Evolutionary conservation across 2,888 invertebrate species (phyloP), one percentile per base, ranked within the genome.

Genomic region (Calliphora vomitoria): DNA sequence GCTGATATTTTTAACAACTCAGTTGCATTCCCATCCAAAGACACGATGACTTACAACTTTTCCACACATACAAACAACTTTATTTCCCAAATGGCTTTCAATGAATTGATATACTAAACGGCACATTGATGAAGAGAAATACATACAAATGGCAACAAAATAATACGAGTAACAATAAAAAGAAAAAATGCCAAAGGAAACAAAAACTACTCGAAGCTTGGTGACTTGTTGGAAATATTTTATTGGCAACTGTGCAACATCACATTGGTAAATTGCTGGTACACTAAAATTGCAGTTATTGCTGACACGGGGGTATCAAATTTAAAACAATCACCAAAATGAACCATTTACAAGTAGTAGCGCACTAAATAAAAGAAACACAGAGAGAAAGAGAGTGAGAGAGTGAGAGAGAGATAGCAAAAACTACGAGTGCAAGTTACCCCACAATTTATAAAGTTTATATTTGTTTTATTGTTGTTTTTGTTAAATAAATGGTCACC

Each of bases 221-320:
- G 81, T 66, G 74, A 80, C 11, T 85, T 64, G 72, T 58, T 74
- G 55, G 53, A 47, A 75, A 71, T 53, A 58, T 69, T 88, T 79
- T 74, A 82, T 82, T 86, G 82, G 82, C 79, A 86, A 55, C 50
- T 44, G 11, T 71, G 62, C 35, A 82, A 25, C 69, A 71, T 31
- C 60, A 89, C 89, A 89, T 89, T 82, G 83, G 88, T 90, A 92
- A 90, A 91, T 91, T 91, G 90, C 90, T 90, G 90, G 89, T 89
- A 90, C 90, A 90, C 69, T 91, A 89, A 90, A 91, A 90, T 89
- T 90, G 90, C 90, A 91, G 89, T 91, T 90, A 91, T 89, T 91
- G 90, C 85, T 81, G 87, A 87, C 89, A 85, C 81, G 76, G 85
- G 87, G 82, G 87, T 81, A 84, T 85, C 82, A 74, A 82, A 78